phyloP scores from a whole-genome alignment of 2,797 vertebrate species.

The Trichosurus vulpecula region DNA sequence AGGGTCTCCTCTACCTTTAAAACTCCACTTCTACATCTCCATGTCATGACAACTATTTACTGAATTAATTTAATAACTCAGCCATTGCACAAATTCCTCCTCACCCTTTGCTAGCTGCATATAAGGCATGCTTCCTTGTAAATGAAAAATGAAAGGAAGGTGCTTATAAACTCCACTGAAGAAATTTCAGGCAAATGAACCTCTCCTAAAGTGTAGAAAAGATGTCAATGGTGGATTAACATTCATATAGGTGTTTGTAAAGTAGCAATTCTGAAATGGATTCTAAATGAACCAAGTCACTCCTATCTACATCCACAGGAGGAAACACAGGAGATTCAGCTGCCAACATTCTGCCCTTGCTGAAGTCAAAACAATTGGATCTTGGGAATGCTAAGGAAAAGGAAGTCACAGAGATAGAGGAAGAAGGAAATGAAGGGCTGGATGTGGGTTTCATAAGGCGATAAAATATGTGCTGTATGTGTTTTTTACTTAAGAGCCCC shows the following conservation, averaged over 20 bases:
- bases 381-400: constrained; percentile 45
- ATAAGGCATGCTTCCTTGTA: neutral
- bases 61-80: neutral
- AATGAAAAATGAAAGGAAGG: neutral
- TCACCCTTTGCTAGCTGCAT: neutral
- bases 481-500: constrained; percentile 65
- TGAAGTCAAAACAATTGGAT: constrained; percentile 46
- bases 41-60: neutral
- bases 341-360: neutral
- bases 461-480: constrained; percentile 75
- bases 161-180: neutral
- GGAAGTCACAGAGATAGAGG: constrained; percentile 42
- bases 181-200: neutral
- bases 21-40: neutral
- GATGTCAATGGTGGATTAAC: neutral
- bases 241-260: neutral
- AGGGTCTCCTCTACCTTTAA: neutral
- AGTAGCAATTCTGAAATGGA: neutral
- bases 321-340: neutral
- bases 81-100: neutral
- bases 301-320: neutral
- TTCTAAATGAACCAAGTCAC: neutral
- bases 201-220: neutral
- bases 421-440: constrained; percentile 74
- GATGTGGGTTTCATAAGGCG: constrained; percentile 71